A percentile compares a stretch with the other conserved stretches of the same genome.
Evolutionary conservation across 1,140 invertebrate species (phyloP).

Genomic region (Aphidius ervi): DNA sequence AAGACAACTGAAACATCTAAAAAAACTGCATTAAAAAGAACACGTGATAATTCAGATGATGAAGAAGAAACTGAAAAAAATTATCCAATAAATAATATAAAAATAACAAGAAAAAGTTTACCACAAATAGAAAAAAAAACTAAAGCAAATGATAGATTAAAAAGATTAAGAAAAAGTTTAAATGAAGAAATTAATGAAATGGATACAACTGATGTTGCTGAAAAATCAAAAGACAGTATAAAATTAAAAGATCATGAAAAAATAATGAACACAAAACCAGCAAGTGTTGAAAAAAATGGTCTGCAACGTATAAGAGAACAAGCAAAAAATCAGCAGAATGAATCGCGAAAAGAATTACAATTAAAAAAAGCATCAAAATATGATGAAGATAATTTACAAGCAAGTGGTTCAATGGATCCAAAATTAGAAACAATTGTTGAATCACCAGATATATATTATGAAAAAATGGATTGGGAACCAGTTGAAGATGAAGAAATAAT

Average conservation of each 20-base stretch:
- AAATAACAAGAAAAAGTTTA: background rate
- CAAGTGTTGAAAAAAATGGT: constrained; percentile 26
- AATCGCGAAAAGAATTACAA: background rate
- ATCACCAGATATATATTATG: constrained; percentile 26
- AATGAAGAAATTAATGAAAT: background rate
- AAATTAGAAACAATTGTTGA: constrained; percentile 16
- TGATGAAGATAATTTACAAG: constrained; percentile 11
- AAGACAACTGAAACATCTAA: background rate
- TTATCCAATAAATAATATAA: background rate
- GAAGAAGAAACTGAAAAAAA: background rate
- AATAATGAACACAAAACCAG: background rate
- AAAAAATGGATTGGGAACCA: constrained; percentile 51
- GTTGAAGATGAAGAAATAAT: constrained; percentile 44
- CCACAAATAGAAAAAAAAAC: constrained; percentile 25
- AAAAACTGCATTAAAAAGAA: background rate
- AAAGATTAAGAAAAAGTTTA: constrained; percentile 29
- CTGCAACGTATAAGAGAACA: constrained; percentile 25
- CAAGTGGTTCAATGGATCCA: constrained; percentile 7
- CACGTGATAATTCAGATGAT: background rate
- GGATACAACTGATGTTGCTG: background rate
- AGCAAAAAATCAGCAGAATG: constrained; percentile 13
- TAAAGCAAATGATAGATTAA: constrained; percentile 31
- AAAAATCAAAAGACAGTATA: background rate
- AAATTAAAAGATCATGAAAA: background rate
- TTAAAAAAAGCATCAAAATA: background rate